Percentiles rank a stretch among this genome's conserved stretches.
Conservation (phyloP, 2,797 vertebrate species). For the Rhinogobio ventralis region DNA sequence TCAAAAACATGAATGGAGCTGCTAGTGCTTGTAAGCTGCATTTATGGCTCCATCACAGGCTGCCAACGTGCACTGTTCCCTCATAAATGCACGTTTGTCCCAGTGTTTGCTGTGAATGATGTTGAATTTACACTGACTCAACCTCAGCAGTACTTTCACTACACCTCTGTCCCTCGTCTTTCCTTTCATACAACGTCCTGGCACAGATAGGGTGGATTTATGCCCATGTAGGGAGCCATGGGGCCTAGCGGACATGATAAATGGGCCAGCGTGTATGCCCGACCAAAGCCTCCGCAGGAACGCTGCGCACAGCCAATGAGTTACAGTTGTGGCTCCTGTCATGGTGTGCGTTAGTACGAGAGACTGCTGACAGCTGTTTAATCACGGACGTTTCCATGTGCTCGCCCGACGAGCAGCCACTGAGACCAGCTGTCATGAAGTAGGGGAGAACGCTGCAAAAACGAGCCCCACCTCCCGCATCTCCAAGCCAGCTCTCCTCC, state of each 20-base stretch:
- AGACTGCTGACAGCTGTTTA: conserved; percentile 47
- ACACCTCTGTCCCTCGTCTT: conserved; percentile 34
- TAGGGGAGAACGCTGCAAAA: conserved; percentile 1
- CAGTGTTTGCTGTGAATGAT: conserved; percentile 27
- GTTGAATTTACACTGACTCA: conserved; percentile 32
- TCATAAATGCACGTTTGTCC: conserved; percentile 39
- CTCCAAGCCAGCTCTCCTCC: conserved; percentile 29
- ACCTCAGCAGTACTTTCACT: conserved; percentile 18
- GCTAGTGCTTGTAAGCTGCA: conserved; percentile 19
- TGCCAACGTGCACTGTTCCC: conserved; percentile 35
- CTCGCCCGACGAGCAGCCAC: conserved; percentile 5
- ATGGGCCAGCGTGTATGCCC: conserved; percentile 23
- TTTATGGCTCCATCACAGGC: conserved; percentile 40
- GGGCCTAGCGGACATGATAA: conserved; percentile 32
- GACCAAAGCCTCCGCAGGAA: conserved; percentile 16
- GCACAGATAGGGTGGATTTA: conserved; percentile 46
- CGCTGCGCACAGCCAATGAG: conserved; percentile 37
- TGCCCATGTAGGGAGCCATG: conserved; percentile 34
- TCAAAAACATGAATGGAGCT: conserved; percentile 25
- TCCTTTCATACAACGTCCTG: conserved; percentile 39
- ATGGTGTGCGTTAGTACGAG: conserved; percentile 25
- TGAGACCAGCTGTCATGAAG: conserved; percentile 38
- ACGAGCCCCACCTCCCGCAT: conserved; percentile 1
- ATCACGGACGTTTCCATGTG: conserved; percentile 29
- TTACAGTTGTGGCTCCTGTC: conserved; percentile 30